A percentile compares a stretch with the other conserved stretches of the same genome.
These are phyloP conservation scores for Adelphocoris suturalis DNA, from an alignment of 2,888 invertebrate species.

Conservation along the genomic window DNA sequence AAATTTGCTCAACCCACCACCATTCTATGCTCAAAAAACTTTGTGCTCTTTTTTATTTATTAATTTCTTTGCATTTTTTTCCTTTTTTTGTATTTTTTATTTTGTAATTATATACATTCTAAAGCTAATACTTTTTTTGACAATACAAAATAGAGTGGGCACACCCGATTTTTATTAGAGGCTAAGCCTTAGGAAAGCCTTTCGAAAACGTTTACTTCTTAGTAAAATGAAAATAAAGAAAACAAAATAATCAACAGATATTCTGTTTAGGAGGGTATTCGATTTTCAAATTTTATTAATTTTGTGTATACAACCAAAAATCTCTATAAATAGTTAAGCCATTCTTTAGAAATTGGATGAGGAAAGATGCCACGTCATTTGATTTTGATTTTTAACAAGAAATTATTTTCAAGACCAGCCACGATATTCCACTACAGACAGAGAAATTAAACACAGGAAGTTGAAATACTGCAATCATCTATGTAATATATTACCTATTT, in stretches of 20 bases:
- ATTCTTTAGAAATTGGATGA: constrained; percentile 24
- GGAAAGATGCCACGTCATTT: background rate
- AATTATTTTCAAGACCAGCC: background rate
- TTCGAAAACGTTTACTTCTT: constrained; percentile 6
- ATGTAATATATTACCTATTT: no score
- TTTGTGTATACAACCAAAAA: background rate
- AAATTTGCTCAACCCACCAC: constrained; percentile 36
- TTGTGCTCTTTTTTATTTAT: constrained; percentile 60
- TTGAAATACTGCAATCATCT: background rate
- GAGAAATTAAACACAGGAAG: background rate
- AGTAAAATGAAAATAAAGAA: background rate
- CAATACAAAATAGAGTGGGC: constrained; percentile 63
- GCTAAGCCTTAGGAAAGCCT: constrained; percentile 40
- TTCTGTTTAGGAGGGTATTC: background rate
- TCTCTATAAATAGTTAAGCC: constrained; percentile 36
- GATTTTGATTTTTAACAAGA: background rate
- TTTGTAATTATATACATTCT: constrained; percentile 54
- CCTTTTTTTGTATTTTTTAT: background rate
- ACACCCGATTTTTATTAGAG: constrained; percentile 36
- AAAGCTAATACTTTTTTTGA: constrained; percentile 56
- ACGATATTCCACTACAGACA: background rate
- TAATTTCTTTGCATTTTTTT: no score
- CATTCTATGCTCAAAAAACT: constrained; percentile 36
- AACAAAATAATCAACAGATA: background rate
- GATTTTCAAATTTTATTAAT: no score